Base-by-base conservation (phyloP, 1,140 invertebrate genomes). In the Psix sp. region DNA sequence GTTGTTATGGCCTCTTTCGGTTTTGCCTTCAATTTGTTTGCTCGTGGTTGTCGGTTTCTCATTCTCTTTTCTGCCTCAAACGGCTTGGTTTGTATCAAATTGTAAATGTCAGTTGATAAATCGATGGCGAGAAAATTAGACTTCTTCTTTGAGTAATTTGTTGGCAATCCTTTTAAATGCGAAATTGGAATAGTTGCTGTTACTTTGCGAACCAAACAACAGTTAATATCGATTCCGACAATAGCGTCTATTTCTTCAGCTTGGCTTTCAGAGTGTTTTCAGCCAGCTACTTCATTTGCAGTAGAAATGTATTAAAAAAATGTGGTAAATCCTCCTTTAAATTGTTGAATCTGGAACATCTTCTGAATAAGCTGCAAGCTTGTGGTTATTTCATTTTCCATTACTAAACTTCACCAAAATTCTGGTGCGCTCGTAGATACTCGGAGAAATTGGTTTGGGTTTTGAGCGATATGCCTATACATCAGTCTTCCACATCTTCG, bases 401-500 rank as follows among this genome's bases (percentile, higher is more conserved):
- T 29, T 7, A 29, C 7, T 3, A n/a, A 10, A 24, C 4, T 24
- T n/a, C n/a, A 29, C n/a, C 7, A 29, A 29, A 29, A 3, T 29
- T 29, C 1, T 29, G n/a, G n/a, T n/a, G n/a, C n/a, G n/a, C 26
- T 29, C 6, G 7, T 29, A 1, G 26, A 29, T 29, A 29, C 26
- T n/a, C 6, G 7, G 26, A 29, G 7, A 7, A 35, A 49, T 35
- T 42, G 20, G 17, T 38, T 5, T 5, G 21, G 21, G 9, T 24
- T 4, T 24, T 24, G 29, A 39, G 29, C 16, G 17, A 33, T 16
- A 29, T 38, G 48, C n/a, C n/a, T n/a, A n/a, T n/a, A n/a, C n/a
- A n/a, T n/a, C n/a, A n/a, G 49, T 54, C 21, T 39, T 24, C 35
- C 14, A 20, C 46, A 20, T 60, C 21, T 20, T 63, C 39, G 35